Evolutionary conservation across 2,113 vertebrate genomes (phyloP).

Genomic region (Cyanoderma ruficeps): DNA sequence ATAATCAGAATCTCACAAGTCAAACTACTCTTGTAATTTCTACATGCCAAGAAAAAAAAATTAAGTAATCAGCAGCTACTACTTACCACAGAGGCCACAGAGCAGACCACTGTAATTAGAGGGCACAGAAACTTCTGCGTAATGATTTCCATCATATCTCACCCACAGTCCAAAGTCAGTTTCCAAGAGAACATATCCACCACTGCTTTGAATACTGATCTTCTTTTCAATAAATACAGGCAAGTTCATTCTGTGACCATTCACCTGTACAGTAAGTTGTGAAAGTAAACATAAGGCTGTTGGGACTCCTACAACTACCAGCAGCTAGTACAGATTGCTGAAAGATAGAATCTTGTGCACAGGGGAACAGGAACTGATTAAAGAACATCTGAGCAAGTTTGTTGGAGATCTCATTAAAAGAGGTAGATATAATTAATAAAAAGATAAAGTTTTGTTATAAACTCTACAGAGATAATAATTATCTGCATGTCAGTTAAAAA

Average conservation of each 20-base stretch:
- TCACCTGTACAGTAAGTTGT: conserved; percentile 64
- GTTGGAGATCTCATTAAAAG: neutral
- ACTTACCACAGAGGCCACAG: conserved; percentile 89
- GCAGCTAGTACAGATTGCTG: neutral
- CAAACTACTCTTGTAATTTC: neutral
- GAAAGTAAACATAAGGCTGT: neutral
- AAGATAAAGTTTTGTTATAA: neutral
- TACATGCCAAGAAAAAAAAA: neutral
- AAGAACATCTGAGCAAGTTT: neutral
- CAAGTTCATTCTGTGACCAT: conserved; percentile 71
- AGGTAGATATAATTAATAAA: neutral
- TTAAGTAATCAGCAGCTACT: neutral
- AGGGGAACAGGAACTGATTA: neutral
- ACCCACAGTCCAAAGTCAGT: conserved; percentile 83
- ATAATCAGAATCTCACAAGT: neutral
- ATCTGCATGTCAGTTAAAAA: neutral
- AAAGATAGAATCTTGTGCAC: neutral
- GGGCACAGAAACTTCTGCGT: conserved; percentile 83
- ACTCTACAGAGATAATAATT: neutral
- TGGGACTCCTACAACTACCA: neutral
- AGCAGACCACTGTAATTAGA: conserved; percentile 76
- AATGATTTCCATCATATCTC: conserved; percentile 88
- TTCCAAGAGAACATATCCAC: conserved; percentile 83
- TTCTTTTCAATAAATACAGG: conserved; percentile 73
- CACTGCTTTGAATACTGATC: conserved; percentile 78